These are phyloP conservation scores for Euplexia lucipara DNA, from an alignment of 2,888 invertebrate genomes.

Conservation along the genomic window DNA sequence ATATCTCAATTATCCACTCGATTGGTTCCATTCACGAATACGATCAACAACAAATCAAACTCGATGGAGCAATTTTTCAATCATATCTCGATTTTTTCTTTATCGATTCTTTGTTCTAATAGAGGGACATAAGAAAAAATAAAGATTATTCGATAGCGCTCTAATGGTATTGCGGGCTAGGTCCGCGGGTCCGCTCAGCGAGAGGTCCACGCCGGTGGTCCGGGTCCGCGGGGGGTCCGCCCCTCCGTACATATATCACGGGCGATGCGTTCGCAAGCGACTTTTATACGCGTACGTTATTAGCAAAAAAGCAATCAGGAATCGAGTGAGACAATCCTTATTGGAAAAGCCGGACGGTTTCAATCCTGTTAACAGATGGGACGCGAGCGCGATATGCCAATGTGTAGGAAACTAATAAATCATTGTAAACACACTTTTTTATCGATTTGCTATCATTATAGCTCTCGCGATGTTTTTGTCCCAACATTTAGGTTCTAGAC, in stretches of 20 bases:
- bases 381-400: constrained; percentile 26
- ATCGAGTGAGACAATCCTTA: constrained; percentile 58
- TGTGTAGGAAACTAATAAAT: constrained; percentile 26
- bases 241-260: constrained; percentile 61
- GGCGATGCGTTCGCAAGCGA: constrained; percentile 55
- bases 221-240: constrained; percentile 65
- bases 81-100: constrained; percentile 56
- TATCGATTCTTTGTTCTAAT: constrained; percentile 61
- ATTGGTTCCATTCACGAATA: constrained; percentile 65
- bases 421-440: constrained; percentile 27
- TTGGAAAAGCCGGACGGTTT: constrained; percentile 56
- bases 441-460: constrained; percentile 37
- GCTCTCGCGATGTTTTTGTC: constrained; percentile 19
- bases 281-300: constrained; percentile 64
- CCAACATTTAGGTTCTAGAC: constrained; percentile 20
- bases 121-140: constrained; percentile 57
- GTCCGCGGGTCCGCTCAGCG: constrained; percentile 61
- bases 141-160: constrained; percentile 61
- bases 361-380: constrained; percentile 55
- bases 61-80: constrained; percentile 61
- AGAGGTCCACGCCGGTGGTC: constrained; percentile 75
- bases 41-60: constrained; percentile 63
- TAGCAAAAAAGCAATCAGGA: constrained; percentile 65
- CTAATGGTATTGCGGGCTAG: constrained; percentile 47
- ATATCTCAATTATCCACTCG: constrained; percentile 66